Percentiles rank a stretch among this genome's conserved stretches.
These are phyloP conservation scores for Chaenodraco wilsoni DNA, from an alignment of 2,797 vertebrate genomes.

Conservation along the genomic window DNA sequence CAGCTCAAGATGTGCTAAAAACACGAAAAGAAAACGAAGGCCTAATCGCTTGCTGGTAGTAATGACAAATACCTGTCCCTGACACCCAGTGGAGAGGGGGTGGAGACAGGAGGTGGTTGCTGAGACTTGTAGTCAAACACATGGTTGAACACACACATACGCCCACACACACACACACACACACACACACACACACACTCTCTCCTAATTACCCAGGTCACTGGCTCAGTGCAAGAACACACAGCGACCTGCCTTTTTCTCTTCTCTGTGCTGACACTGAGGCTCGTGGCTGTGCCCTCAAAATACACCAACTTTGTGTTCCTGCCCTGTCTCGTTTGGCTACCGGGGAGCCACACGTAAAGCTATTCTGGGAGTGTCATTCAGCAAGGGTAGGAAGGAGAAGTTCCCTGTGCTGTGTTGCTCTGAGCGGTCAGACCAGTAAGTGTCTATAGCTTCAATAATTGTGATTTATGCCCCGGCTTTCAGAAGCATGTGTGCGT, in stretches of 20 bases:
- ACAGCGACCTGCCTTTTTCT: constrained; percentile 45
- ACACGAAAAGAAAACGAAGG: constrained; percentile 59
- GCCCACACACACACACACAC: constrained; percentile 46
- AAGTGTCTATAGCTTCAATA: constrained; percentile 77
- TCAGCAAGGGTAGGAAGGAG: constrained; percentile 75
- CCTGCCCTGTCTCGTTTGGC: constrained; percentile 71
- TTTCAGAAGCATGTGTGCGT: constrained; percentile 66
- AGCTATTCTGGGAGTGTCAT: constrained; percentile 81
- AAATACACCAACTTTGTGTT: constrained; percentile 70
- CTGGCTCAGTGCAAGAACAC: constrained; percentile 51
- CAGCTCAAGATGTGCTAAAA: constrained; percentile 71
- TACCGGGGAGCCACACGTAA: constrained; percentile 67
- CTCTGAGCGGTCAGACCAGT: constrained; percentile 57
- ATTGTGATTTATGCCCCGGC: constrained; percentile 83
- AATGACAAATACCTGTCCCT: constrained; percentile 78
- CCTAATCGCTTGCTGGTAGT: constrained; percentile 79
- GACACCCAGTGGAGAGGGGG: constrained; percentile 44
- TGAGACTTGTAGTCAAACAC: constrained; percentile 52
- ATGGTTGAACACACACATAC: constrained; percentile 44
- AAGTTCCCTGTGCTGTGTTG: constrained; percentile 58
- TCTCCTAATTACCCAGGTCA: constrained; percentile 73
- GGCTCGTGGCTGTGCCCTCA: constrained; percentile 55
- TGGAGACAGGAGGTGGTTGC: constrained; percentile 33
- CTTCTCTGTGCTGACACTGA: constrained; percentile 51
- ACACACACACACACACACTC: constrained; percentile 35